Evolutionary conservation across 2,797 vertebrate species (phyloP).

Genomic region (Carduelis carduelis): DNA sequence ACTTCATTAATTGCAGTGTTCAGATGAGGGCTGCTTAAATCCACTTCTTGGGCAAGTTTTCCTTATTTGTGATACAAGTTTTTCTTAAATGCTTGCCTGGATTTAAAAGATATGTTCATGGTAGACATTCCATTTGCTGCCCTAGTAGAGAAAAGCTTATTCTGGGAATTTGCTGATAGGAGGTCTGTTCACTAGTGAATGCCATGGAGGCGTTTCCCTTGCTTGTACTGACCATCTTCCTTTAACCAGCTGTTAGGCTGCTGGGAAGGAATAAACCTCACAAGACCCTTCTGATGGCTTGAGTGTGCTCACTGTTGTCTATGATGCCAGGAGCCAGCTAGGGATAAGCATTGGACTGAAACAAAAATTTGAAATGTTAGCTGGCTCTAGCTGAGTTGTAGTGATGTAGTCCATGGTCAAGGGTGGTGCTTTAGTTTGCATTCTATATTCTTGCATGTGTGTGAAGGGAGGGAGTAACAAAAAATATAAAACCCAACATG

Average conservation of each 20-base stretch:
- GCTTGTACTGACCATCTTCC: conserved; percentile 28
- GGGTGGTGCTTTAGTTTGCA: not conserved
- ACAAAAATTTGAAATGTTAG: not conserved
- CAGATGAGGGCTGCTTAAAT: not conserved
- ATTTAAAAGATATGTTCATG: not conserved
- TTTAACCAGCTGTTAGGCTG: conserved; percentile 6
- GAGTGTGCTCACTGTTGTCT: not conserved
- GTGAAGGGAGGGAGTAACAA: not conserved
- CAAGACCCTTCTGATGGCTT: not conserved
- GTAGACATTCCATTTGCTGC: not conserved
- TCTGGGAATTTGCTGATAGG: conserved; percentile 10
- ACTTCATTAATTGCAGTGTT: not conserved
- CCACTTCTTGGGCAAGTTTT: not conserved
- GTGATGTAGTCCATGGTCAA: not conserved
- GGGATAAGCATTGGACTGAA: not conserved
- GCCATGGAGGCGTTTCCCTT: not conserved
- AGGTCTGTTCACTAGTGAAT: conserved; percentile 1
- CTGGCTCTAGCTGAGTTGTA: not conserved
- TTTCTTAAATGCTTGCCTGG: not conserved
- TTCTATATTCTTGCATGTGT: not conserved
- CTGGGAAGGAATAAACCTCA: not conserved
- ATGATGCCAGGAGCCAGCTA: not conserved
- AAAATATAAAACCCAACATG: not conserved
- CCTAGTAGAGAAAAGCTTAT: not conserved
- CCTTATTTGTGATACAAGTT: not conserved